These are phyloP conservation scores for Psittacara wagleri DNA, from an alignment of 2,113 vertebrate genomes.

Conservation along the genomic window DNA sequence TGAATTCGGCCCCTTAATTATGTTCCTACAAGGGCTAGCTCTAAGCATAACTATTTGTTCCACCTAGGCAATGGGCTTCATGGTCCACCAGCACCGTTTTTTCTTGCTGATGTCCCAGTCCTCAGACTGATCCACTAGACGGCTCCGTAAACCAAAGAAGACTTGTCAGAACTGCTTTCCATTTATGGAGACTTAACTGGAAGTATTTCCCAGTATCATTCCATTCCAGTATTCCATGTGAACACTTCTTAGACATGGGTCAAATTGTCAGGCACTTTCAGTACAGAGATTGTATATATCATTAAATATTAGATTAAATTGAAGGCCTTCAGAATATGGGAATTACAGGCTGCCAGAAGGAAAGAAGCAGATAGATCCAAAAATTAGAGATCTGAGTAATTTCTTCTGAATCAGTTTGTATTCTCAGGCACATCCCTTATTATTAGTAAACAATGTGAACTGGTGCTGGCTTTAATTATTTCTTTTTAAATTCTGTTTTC, in stretches of 20 bases:
- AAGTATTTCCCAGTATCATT: not conserved
- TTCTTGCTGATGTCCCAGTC: not conserved
- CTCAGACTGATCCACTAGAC: not conserved
- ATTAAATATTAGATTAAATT: not conserved
- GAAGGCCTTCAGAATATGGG: not conserved
- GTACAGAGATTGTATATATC: not conserved
- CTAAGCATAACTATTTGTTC: not conserved
- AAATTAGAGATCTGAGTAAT: slow-evolving; percentile 37
- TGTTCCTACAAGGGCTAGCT: not conserved
- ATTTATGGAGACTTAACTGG: not conserved
- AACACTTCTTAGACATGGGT: not conserved
- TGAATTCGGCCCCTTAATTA: not conserved
- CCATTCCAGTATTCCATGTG: not conserved
- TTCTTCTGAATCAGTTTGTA: slow-evolving; percentile 16
- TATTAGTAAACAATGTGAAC: not conserved
- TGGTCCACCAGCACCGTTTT: not conserved
- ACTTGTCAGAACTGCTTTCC: not conserved
- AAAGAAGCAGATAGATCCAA: not conserved
- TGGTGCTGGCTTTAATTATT: not conserved
- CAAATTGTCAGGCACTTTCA: not conserved
- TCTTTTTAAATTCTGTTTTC: not conserved
- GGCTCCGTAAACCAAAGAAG: not conserved
- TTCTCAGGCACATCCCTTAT: not conserved
- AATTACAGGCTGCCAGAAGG: not conserved
- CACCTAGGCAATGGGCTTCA: not conserved